Evolutionary conservation across 2,797 vertebrate genomes (phyloP).

Genomic region (Parauchenoglanis ngamensis): DNA sequence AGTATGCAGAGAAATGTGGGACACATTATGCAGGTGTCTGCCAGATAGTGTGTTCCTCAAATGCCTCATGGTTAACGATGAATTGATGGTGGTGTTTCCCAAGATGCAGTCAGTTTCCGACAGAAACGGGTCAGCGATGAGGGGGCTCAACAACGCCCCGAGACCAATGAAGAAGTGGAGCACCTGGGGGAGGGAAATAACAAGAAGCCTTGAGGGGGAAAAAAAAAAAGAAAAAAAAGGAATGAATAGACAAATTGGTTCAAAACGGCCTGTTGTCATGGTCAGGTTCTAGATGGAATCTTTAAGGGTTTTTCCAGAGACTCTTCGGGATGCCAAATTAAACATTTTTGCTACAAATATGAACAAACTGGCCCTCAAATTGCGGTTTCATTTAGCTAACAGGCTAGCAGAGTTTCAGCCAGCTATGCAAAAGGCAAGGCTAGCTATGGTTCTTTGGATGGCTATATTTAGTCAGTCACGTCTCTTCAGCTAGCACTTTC

Average conservation of each 20-base stretch:
- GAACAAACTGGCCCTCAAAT: background rate
- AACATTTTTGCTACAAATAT: background rate
- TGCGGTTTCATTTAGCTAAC: background rate
- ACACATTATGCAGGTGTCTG: constrained; percentile 70
- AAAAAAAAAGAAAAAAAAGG: constrained; percentile 4
- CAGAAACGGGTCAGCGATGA: constrained; percentile 93
- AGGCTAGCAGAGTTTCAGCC: background rate
- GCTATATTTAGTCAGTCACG: background rate
- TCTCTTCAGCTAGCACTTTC: background rate
- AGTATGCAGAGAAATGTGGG: constrained; percentile 70
- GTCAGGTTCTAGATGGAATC: background rate
- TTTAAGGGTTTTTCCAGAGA: background rate
- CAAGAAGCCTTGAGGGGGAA: too few relatives aligned
- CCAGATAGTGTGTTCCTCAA: constrained; percentile 78
- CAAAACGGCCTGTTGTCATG: background rate
- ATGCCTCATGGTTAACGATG: constrained; percentile 71
- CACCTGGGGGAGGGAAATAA: constrained; percentile 68
- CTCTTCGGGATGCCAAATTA: background rate
- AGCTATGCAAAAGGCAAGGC: background rate
- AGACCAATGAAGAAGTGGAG: constrained; percentile 95
- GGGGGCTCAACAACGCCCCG: constrained; percentile 89
- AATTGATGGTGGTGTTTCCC: constrained; percentile 75
- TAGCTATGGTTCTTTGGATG: background rate
- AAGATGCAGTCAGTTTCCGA: constrained; percentile 84
- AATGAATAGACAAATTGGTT: background rate